These are phyloP conservation scores for Himalopsyche japonica DNA, from an alignment of 2,888 invertebrate genomes.

Conservation along the genomic window DNA sequence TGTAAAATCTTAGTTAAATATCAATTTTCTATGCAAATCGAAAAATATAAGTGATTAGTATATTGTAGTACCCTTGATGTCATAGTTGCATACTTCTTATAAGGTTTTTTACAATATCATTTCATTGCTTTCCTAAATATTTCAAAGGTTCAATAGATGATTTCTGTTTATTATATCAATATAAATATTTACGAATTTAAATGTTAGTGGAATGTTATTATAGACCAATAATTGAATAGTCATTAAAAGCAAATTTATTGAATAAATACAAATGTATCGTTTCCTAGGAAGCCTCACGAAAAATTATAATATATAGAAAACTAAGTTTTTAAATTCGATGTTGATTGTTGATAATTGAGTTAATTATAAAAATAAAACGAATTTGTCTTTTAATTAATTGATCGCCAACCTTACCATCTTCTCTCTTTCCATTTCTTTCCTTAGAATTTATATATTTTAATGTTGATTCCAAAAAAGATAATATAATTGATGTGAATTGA, in stretches of 20 bases:
- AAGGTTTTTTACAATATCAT: background rate
- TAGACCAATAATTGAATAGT: slow-evolving; percentile 21
- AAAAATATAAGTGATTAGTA: background rate
- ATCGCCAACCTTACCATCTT: no score
- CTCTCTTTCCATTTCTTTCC: no score
- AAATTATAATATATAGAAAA: slow-evolving; percentile 13
- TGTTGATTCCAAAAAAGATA: no score
- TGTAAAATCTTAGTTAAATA: background rate
- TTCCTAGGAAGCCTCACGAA: slow-evolving; percentile 31
- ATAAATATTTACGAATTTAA: background rate
- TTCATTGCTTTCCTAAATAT: background rate
- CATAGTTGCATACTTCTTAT: background rate
- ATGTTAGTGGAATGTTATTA: slow-evolving; percentile 10
- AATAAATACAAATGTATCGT: slow-evolving; percentile 12
- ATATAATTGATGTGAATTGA: no score
- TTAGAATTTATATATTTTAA: no score
- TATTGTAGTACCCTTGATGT: background rate
- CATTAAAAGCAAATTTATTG: slow-evolving; percentile 12
- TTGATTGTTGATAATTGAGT: slow-evolving; percentile 37
- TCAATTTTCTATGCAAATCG: background rate
- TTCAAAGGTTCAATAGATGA: background rate
- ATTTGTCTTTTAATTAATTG: background rate
- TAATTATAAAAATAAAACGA: slow-evolving; percentile 28
- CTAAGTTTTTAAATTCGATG: slow-evolving; percentile 39
- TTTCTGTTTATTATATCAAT: background rate